Percentiles rank a stretch among this genome's conserved stretches.
phyloP scores from a whole-genome alignment of 2,797 vertebrate genomes.

The Linurgus olivaceus region DNA sequence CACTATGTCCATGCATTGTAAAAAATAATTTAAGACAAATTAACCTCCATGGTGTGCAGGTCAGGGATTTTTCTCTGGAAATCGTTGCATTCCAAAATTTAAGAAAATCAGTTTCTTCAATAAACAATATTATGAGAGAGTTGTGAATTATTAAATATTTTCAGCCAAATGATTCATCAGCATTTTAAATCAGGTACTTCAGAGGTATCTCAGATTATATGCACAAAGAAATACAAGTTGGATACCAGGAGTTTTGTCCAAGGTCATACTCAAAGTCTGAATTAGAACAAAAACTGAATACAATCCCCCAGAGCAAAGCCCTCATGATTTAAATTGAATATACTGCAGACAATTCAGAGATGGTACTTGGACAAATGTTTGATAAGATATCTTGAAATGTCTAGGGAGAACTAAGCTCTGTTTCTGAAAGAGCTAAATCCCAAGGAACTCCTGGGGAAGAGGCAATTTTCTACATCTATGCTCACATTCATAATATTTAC shows the following conservation, averaged over 20 bases:
- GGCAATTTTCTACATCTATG: not conserved
- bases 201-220: not conserved
- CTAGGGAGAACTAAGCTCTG: not conserved
- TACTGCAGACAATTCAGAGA: not conserved
- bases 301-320: not conserved
- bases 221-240: not conserved
- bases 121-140: not conserved
- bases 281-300: not conserved
- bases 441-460: not conserved
- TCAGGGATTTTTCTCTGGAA: not conserved
- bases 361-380: not conserved
- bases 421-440: not conserved
- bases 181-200: fast-evolving
- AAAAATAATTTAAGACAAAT: not conserved
- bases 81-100: not conserved
- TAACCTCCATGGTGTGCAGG: not conserved
- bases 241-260: not conserved
- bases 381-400: not conserved
- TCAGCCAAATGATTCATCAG: not conserved
- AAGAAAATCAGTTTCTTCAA: not conserved
- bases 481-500: not conserved
- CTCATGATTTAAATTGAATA: not conserved
- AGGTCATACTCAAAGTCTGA: not conserved
- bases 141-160: not conserved
- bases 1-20: no score